Conservation (phyloP, 2,888 invertebrate species). For the Lottia gigantea region DNA sequence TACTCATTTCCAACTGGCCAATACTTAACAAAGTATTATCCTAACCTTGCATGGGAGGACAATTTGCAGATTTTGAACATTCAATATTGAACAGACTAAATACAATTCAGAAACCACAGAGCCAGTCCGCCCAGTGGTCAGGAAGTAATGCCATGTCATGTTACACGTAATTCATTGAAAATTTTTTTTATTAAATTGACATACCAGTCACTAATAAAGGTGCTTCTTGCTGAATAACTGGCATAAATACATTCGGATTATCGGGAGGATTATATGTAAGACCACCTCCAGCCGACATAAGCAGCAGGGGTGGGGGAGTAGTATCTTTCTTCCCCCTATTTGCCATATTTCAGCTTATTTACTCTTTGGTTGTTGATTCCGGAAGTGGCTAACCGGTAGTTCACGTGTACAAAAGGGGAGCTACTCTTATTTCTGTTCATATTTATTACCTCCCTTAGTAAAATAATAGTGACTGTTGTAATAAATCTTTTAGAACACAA, state of each 20-base stretch:
- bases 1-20: too few species aligned
- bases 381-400: not conserved
- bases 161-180: too few species aligned
- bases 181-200: not conserved
- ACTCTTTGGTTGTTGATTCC: not conserved
- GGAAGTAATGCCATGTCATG: too few species aligned
- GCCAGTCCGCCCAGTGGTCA: too few species aligned
- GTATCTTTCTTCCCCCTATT: conserved; percentile 59
- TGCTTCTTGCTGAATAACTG: conserved; percentile 60
- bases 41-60: too few species aligned
- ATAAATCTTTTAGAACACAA: too few species aligned
- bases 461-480: too few species aligned
- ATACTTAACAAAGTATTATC: too few species aligned
- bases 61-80: too few species aligned
- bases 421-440: not conserved
- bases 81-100: too few species aligned
- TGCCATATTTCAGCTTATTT: conserved; percentile 43
- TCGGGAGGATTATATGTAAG: conserved; percentile 58
- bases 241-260: conserved; percentile 59
- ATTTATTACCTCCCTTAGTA: too few species aligned
- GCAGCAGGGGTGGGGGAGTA: conserved; percentile 61
- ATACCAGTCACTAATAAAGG: conserved; percentile 58
- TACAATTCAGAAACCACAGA: too few species aligned
- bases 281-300: conserved; percentile 64
- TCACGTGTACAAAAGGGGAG: not conserved